Base-by-base conservation (phyloP, 2,888 invertebrate species). In the Oscheius sp. region DNA sequence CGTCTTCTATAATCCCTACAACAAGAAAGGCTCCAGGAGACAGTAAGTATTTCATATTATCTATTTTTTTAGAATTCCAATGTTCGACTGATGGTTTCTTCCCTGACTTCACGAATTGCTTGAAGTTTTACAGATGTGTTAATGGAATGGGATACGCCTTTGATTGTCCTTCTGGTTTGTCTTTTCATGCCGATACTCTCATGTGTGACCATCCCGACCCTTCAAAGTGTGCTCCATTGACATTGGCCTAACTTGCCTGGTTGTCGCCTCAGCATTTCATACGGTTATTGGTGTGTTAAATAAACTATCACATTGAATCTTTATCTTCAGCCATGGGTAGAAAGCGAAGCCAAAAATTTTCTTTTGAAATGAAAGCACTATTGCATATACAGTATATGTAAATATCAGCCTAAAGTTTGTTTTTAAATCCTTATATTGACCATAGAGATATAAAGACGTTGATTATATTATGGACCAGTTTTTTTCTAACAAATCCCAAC, bases 21-120 rank as follows among this genome's bases (percentile, higher is more conserved):
- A 64, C 68, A 22, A 26, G 68, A 4, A 51, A 57, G 33, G 36
- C 67, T 24, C 51, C 68, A 6, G 20, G n/a, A 1, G 64, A 51
- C n/a, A 50, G 64, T 64, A 24, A 51, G 64, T 22, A 20, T 14
- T n/a, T 9, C 26, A 28, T 33, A 28, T n/a, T 22, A 45, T 30
- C 3, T 26, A 41, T 1, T 1, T 38, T 14, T 66, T 51, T 41
- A 72, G 73, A 69, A 22, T 85, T 83, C 72, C 67, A 67, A 17
- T 85, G 85, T 68, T 62, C 68, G 1, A 54, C 70, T 3, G 85
- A 85, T 41, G 85, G 85, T 3, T 85, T 85, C 70, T 85, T 75
- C 64, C 71, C 78, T 3, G 82, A 84, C 61, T 74, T 77, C 5
- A 54, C 44, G 6, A 64, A 78, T 51, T 74, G 72, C 49, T 59